These are phyloP conservation scores for Catonia carolina DNA, from an alignment of 2,888 invertebrate genomes.

Conservation along the genomic window DNA sequence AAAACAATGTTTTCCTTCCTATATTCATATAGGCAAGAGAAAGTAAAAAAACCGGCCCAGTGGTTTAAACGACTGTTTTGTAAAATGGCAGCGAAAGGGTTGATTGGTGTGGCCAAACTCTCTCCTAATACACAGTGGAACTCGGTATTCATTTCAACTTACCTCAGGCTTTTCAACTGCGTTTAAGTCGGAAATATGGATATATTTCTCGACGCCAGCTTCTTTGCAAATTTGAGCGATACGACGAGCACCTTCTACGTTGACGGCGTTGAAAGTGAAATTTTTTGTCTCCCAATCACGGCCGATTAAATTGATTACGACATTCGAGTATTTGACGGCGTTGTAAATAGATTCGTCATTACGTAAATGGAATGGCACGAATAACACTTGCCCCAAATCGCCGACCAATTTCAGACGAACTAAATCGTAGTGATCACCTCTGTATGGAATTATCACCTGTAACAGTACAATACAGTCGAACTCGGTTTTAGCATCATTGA, in stretches of 20 bases:
- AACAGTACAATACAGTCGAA: no score
- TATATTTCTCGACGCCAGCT: constrained; percentile 80
- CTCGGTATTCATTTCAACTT: no score
- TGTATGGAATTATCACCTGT: constrained; percentile 86
- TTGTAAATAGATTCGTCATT: constrained; percentile 82
- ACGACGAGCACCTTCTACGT: constrained; percentile 74
- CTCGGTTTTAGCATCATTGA: no score
- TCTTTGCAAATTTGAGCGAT: constrained; percentile 71
- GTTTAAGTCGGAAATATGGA: constrained; percentile 88
- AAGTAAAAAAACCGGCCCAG: no score
- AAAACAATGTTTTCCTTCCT: no score
- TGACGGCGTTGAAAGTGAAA: constrained; percentile 77
- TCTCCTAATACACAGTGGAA: no score
- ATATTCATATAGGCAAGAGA: no score
- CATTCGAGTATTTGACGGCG: constrained; percentile 89
- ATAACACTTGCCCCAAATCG: constrained; percentile 92
- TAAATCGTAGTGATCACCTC: constrained; percentile 76
- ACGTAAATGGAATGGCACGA: constrained; percentile 72
- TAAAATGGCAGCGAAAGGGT: no score
- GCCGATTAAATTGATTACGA: constrained; percentile 92
- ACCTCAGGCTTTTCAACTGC: constrained; percentile 60
- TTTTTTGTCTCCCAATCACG: constrained; percentile 88
- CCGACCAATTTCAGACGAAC: constrained; percentile 69
- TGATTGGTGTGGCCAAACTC: no score
- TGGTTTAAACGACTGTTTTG: no score